Base-by-base conservation (phyloP, 1,140 invertebrate genomes). In the Aricia agestis region DNA sequence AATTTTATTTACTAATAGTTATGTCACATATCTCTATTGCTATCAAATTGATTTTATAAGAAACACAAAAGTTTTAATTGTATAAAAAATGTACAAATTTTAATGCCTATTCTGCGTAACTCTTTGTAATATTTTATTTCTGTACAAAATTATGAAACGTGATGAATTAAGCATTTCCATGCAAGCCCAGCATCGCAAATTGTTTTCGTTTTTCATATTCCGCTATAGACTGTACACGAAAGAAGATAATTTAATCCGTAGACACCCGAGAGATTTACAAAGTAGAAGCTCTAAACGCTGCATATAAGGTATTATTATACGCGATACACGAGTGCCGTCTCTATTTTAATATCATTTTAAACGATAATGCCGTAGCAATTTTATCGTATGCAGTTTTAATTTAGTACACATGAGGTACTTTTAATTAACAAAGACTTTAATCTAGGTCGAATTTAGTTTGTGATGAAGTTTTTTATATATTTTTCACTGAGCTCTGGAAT, bases 181-280 rank as follows among this genome's bases (percentile, higher is more conserved):
- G 45, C 45, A 52, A 52, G 45, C 45, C 45, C 45, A 52, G 18
- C 18, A 59, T 59, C 58, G 58, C 15, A 59, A 59, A 59, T 18
- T 59, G 18, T 18, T 59, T 59, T 59, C n/a, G 18, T 59, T 59
- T 59, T 18, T 19, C n/a, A 59, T 59, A 74, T 81, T 83, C 80
- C 69, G 71, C 73, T 71, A 58, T 61, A 17, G 77, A 77, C 71
- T 73, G 70, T 78, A 81, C 82, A 84, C 71, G 82, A 79, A 83
- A 85, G 76, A 78, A 82, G 83, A 88, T 86, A 88, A 86, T 88
- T 88, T 86, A 86, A 88, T 78, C 72, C 74, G 69, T 76, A 74
- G 76, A 69, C 72, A 68, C 75, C 76, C 76, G 36, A 57, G 79
- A 85, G 82, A 84, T 85, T 84, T 84, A 84, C 78, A 71, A 71